A percentile compares a stretch with the other conserved stretches of the same genome.
Evolutionary conservation across 1,140 invertebrate genomes (phyloP).

Genomic region (Drosophila auraria): DNA sequence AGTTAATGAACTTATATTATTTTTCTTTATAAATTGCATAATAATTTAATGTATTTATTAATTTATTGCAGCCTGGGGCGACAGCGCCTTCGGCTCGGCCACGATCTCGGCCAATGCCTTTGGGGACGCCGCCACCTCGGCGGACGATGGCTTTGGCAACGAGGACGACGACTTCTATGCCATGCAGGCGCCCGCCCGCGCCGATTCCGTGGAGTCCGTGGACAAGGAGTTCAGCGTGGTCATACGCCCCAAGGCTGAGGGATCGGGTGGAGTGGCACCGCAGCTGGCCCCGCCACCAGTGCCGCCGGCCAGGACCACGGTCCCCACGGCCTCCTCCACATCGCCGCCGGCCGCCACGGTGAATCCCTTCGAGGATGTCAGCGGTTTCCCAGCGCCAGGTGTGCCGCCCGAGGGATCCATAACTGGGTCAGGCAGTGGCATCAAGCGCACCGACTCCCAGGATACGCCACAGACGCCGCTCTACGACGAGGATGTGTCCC

Average conservation of each 20-base stretch:
- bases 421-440: slow-evolving; percentile 45
- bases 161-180: slow-evolving; percentile 94
- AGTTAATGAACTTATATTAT: not conserved
- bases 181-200: slow-evolving; percentile 90
- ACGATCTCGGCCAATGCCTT: slow-evolving; percentile 86
- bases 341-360: slow-evolving; percentile 86
- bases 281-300: slow-evolving; percentile 91
- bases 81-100: slow-evolving; percentile 77
- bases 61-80: slow-evolving; percentile 76
- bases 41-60: not conserved
- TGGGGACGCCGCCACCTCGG: slow-evolving; percentile 66
- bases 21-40: not conserved
- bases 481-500: slow-evolving; percentile 97
- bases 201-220: slow-evolving; percentile 90
- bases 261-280: slow-evolving; percentile 85
- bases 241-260: slow-evolving; percentile 88
- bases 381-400: slow-evolving; percentile 82
- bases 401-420: slow-evolving; percentile 11
- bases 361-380: slow-evolving; percentile 90
- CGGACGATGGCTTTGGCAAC: slow-evolving; percentile 88
- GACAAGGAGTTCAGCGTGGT: slow-evolving; percentile 86
- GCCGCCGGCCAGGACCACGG: slow-evolving; percentile 86
- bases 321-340: slow-evolving; percentile 85
- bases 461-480: slow-evolving; percentile 95
- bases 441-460: slow-evolving; percentile 88